Conservation (phyloP, 2,113 vertebrate genomes). For the Dasyurus viverrinus region DNA sequence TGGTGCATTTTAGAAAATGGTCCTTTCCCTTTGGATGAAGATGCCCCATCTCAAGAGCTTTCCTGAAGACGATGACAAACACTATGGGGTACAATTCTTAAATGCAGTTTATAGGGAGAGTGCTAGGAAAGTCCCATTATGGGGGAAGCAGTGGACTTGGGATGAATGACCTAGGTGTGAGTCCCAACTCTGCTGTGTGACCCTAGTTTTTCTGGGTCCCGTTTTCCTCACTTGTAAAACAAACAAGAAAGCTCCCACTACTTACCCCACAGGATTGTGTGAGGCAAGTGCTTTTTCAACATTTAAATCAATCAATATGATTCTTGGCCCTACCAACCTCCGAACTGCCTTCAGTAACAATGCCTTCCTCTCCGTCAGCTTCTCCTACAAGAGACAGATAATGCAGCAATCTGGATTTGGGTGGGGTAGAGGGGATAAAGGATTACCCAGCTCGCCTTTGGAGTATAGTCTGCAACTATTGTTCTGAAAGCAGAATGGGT, state of each 20-base stretch:
- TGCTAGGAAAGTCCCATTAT: neutral
- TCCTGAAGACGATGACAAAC: neutral
- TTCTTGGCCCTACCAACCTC: slow-evolving; percentile 84
- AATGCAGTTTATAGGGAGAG: neutral
- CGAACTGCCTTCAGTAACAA: slow-evolving; percentile 92
- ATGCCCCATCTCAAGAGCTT: neutral
- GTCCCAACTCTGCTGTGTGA: neutral
- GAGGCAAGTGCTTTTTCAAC: neutral
- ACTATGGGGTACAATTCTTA: neutral
- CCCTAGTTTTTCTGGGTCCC: neutral
- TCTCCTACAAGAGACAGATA: slow-evolving; percentile 86
- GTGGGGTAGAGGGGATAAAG: neutral
- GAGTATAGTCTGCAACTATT: neutral
- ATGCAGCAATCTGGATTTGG: neutral
- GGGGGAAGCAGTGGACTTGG: neutral
- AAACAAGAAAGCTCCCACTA: neutral
- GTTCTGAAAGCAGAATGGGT: neutral
- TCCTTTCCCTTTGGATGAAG: neutral
- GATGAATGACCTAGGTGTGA: neutral
- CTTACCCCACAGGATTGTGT: neutral
- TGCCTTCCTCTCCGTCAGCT: slow-evolving; percentile 91
- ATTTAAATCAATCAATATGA: neutral
- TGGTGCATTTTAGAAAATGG: neutral
- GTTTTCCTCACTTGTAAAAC: neutral
- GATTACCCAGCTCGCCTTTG: neutral